Evolutionary conservation across 2,888 invertebrate genomes (phyloP).

Genomic region (Epinotia brunnichana): DNA sequence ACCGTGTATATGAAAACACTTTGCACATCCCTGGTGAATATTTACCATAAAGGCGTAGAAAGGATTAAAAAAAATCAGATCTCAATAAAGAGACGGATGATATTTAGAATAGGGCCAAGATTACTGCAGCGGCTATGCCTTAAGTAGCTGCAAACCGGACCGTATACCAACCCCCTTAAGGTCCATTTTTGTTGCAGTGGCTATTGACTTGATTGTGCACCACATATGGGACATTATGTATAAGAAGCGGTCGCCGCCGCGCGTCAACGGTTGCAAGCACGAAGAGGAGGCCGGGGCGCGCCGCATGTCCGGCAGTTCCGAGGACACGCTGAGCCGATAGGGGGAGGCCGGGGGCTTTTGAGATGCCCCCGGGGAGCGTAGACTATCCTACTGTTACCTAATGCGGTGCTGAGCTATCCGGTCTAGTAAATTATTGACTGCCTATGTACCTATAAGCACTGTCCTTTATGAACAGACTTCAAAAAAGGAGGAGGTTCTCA

Average conservation of each 20-base stretch:
- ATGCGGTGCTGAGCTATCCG: too few relatives aligned
- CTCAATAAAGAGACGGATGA: too few relatives aligned
- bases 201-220: slow-evolving; percentile 99
- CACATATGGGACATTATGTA: slow-evolving; percentile 98
- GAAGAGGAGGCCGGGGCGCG: slow-evolving; percentile 66
- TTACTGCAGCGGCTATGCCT: slow-evolving; percentile 83
- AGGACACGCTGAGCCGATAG: slow-evolving; percentile 82
- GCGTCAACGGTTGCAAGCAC: slow-evolving; percentile 62
- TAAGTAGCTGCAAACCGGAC: slow-evolving; percentile 68
- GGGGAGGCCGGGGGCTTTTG: slow-evolving; percentile 42
- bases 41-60: too few relatives aligned
- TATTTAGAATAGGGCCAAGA: not conserved
- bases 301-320: slow-evolving; percentile 76
- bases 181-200: slow-evolving; percentile 93
- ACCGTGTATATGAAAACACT: too few relatives aligned
- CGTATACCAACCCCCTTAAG: slow-evolving; percentile 60
- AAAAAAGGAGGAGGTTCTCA: too few relatives aligned
- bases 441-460: too few relatives aligned
- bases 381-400: too few relatives aligned
- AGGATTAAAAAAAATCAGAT: too few relatives aligned
- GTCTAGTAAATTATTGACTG: too few relatives aligned
- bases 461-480: too few relatives aligned
- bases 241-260: slow-evolving; percentile 69
- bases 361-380: slow-evolving; percentile 8
- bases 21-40: too few relatives aligned